These are phyloP conservation scores for Apomyelois bistriatella DNA, from an alignment of 2,888 invertebrate genomes.

Conservation along the genomic window DNA sequence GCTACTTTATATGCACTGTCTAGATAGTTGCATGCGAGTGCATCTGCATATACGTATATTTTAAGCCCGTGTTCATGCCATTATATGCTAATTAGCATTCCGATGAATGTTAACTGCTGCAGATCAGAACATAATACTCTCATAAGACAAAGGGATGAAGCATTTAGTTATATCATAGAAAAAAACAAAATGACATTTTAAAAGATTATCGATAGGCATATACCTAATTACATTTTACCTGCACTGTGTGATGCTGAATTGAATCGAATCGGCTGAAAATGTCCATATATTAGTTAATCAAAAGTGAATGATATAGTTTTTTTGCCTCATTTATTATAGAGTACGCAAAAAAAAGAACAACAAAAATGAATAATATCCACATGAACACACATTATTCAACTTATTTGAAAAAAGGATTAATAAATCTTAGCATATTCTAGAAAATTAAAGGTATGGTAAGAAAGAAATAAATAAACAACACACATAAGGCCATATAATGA, in stretches of 20 bases:
- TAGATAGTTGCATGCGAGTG: constrained; percentile 57
- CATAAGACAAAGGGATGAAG: constrained; percentile 27
- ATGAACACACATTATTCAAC: too few relatives aligned
- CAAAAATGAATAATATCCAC: too few relatives aligned
- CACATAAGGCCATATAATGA: background rate
- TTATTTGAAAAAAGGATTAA: background rate
- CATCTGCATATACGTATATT: constrained; percentile 36
- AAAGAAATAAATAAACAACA: background rate
- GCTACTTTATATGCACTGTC: constrained; percentile 63
- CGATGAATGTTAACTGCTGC: constrained; percentile 41
- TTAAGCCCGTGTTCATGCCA: constrained; percentile 48
- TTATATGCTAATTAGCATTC: constrained; percentile 64
- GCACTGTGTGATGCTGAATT: too few relatives aligned
- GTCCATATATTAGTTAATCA: too few relatives aligned
- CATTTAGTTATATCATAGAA: constrained; percentile 20
- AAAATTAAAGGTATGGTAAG: background rate
- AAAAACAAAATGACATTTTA: too few relatives aligned
- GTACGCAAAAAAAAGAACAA: too few relatives aligned
- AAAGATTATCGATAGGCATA: background rate
- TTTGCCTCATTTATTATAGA: too few relatives aligned
- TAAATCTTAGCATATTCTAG: background rate
- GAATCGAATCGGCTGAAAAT: too few relatives aligned
- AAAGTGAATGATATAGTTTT: too few relatives aligned
- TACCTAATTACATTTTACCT: background rate
- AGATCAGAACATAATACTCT: constrained; percentile 37